These are phyloP conservation scores for Elanus axillaris DNA, from an alignment of 2,113 vertebrate species.

Conservation along the genomic window DNA sequence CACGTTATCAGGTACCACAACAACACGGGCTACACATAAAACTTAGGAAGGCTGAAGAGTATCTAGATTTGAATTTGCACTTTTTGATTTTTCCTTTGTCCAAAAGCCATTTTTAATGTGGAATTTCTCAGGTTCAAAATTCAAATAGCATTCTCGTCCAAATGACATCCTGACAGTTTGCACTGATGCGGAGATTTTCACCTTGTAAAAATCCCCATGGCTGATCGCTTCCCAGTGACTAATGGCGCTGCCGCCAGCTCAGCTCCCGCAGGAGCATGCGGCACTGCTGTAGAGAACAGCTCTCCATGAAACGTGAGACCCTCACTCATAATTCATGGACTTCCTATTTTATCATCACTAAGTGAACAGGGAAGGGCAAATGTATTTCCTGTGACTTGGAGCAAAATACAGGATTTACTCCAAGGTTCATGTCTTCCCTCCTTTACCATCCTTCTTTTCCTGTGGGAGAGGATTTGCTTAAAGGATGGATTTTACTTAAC, in stretches of 20 bases:
- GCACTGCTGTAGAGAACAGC: neutral
- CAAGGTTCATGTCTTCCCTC: neutral
- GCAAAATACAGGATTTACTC: neutral
- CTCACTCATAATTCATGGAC: neutral
- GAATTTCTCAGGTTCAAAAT: neutral
- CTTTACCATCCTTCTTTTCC: neutral
- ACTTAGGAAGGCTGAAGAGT: neutral
- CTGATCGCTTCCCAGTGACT: neutral
- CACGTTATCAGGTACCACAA: neutral
- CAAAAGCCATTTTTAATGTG: neutral
- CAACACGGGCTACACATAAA: neutral
- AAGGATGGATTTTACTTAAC: neutral
- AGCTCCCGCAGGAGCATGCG: neutral
- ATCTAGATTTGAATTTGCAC: neutral
- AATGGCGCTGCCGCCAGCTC: neutral
- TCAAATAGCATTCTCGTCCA: neutral
- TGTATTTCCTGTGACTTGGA: neutral
- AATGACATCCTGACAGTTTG: neutral
- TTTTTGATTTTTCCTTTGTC: neutral
- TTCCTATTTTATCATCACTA: neutral
- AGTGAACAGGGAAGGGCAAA: neutral
- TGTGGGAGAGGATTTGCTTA: neutral
- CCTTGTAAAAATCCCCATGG: neutral
- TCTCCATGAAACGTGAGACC: neutral
- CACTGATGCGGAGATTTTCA: rapidly evolving